Base-by-base conservation (phyloP, 2,797 vertebrate species). In the Tenualosa thibaudeaui region DNA sequence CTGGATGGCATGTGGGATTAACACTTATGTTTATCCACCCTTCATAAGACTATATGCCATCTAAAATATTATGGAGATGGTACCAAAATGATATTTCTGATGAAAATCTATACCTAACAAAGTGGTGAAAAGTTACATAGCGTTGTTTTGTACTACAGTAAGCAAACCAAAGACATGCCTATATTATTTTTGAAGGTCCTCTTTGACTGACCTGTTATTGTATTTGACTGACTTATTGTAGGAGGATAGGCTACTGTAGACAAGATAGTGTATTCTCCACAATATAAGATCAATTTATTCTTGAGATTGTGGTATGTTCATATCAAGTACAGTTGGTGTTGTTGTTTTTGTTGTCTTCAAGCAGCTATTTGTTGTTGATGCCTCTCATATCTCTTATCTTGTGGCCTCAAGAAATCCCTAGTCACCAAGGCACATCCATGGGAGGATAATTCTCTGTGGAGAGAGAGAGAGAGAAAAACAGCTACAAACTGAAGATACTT, bases 401-500 rank as follows among this genome's bases (percentile, higher is more conserved):
- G 15, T 60, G 53, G 40, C 26, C n/a, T 46, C 31, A 83, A 43
- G 71, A 78, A 78, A 78, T 78, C 71, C 71, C 71, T 40, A 19
- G 8, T 62, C 58, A 62, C 58, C 58, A 62, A 60, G 8, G 40
- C 71, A 78, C 40, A 78, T 19, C 40, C 37, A 46, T 19, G 71
- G 40, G 71, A 78, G 71, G 71, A 78, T 78, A 46, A 78, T 40
- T 37, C 68, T 43, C 37, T 2, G 1, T 71, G 10, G 65, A 31
- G 65, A 40, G 65, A 40, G 10, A 8, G 10, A 31, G 9, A 43
- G 68, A 75, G 5, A 75, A 43, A 13, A 6, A 60, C 22, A 24
- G n/a, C 58, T 17, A n/a, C 58, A 60, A 60, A 60, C 58, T 60
- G 58, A 60, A 60, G 58, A 60, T n/a, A 1, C 58, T 60, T 22